Conservation (phyloP, 2,888 invertebrate species). For the Brenthis hecate region DNA sequence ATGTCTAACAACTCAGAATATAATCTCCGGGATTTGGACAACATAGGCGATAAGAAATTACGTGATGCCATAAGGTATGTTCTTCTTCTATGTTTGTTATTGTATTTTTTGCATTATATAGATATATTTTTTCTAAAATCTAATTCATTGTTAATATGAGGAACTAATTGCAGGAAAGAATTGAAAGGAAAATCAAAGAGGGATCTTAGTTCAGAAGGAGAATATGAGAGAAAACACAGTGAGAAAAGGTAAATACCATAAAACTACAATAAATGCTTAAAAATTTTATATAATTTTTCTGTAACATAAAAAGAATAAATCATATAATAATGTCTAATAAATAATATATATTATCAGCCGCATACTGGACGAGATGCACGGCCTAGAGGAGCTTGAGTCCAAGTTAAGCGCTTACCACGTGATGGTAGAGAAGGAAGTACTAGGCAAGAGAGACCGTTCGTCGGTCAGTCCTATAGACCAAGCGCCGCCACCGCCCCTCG, state of each 20-base stretch:
- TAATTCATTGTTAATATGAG: neutral
- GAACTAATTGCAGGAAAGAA: conserved; percentile 66
- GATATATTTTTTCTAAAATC: too few species aligned
- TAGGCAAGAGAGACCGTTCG: conserved; percentile 72
- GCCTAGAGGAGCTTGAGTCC: conserved; percentile 88
- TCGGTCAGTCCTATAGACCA: conserved; percentile 72
- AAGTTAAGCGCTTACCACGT: conserved; percentile 90
- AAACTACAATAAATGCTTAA: neutral
- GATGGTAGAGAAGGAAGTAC: conserved; percentile 85
- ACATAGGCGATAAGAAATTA: conserved; percentile 84
- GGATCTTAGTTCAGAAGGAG: conserved; percentile 76
- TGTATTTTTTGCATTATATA: too few species aligned
- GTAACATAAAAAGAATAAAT: too few species aligned
- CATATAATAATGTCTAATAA: too few species aligned
- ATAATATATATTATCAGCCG: conserved; percentile 51
- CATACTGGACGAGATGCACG: conserved; percentile 86
- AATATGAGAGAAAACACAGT: conserved; percentile 77
- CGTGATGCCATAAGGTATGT: conserved; percentile 85
- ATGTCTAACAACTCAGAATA: conserved; percentile 80
- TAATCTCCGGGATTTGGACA: conserved; percentile 85
- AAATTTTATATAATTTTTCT: too few species aligned
- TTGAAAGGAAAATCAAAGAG: conserved; percentile 75
- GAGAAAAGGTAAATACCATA: conserved; percentile 68
- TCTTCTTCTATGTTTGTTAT: too few species aligned
- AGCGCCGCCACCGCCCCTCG: conserved; percentile 76